Conservation (phyloP, 2,113 vertebrate species). For the Patagioenas fasciata region DNA sequence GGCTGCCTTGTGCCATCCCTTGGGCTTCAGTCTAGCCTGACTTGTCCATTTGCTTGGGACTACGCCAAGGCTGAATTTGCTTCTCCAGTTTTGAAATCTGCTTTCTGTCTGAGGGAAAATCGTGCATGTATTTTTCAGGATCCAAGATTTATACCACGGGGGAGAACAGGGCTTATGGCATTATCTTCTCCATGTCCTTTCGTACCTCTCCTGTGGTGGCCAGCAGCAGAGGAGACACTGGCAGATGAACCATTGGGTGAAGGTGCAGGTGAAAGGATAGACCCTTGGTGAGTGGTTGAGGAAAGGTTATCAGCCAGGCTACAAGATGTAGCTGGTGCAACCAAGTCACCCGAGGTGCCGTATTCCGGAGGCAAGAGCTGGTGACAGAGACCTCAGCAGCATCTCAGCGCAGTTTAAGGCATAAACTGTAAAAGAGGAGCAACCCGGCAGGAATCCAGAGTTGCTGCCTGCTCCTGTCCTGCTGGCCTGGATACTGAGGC, state of each 20-base stretch:
- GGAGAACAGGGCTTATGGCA: not conserved
- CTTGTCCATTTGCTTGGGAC: not conserved
- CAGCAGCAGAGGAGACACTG: not conserved
- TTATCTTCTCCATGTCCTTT: not conserved
- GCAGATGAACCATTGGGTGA: not conserved
- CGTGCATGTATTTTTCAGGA: not conserved
- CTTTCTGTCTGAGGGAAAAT: not conserved
- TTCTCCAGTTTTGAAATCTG: not conserved
- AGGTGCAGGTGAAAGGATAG: not conserved
- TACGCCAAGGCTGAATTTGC: not conserved
- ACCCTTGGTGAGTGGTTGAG: not conserved
- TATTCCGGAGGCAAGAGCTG: not conserved
- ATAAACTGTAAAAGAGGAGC: not conserved
- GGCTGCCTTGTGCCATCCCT: not conserved
- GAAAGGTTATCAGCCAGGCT: not conserved
- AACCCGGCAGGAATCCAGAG: not conserved
- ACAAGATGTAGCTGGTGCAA: not conserved
- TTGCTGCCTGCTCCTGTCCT: not conserved
- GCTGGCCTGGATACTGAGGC: not conserved
- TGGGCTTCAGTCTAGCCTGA: not conserved
- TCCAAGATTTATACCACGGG: not conserved
- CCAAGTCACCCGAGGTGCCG: not conserved
- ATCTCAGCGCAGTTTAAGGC: not conserved
- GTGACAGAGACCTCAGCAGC: not conserved
- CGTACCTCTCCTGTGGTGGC: not conserved